Conservation (phyloP, 2,113 vertebrate genomes). For the Petromus typicus region DNA sequence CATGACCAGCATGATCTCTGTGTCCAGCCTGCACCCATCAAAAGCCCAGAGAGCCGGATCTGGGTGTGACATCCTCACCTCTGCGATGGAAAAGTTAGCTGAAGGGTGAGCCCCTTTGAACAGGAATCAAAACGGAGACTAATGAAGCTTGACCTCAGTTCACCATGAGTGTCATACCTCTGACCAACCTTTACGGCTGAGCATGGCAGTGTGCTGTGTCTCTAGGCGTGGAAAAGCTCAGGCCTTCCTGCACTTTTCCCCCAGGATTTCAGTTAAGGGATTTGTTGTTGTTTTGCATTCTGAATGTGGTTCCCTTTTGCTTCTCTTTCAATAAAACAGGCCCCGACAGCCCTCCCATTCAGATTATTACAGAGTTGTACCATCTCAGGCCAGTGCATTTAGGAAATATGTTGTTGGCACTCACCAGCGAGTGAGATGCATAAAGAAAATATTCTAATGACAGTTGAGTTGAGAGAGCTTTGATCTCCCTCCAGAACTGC, state of each 20-base stretch:
- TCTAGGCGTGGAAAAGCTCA: slow-evolving; percentile 69
- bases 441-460: slow-evolving; percentile 91
- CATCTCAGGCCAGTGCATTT: slow-evolving; percentile 86
- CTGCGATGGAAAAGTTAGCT: not conserved
- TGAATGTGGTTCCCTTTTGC: slow-evolving; percentile 69
- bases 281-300: slow-evolving; percentile 82
- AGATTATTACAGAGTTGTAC: slow-evolving; percentile 85
- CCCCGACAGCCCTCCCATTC: slow-evolving; percentile 85
- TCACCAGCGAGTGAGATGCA: slow-evolving; percentile 83
- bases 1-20: not conserved
- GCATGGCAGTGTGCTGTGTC: slow-evolving; percentile 68
- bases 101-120: not conserved
- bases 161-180: not conserved
- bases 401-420: slow-evolving; percentile 88
- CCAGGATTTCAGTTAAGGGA: slow-evolving; percentile 74
- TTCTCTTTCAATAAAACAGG: slow-evolving; percentile 86
- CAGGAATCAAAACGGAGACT: slow-evolving; percentile 52
- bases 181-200: slow-evolving; percentile 55
- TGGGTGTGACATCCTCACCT: not conserved
- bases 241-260: slow-evolving; percentile 71
- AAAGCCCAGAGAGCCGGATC: not conserved
- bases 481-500: slow-evolving; percentile 89
- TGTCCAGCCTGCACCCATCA: not conserved
- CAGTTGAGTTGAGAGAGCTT: slow-evolving; percentile 87
- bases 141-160: not conserved